phyloP scores from a whole-genome alignment of 2,113 vertebrate genomes.

The Gobius niger region DNA sequence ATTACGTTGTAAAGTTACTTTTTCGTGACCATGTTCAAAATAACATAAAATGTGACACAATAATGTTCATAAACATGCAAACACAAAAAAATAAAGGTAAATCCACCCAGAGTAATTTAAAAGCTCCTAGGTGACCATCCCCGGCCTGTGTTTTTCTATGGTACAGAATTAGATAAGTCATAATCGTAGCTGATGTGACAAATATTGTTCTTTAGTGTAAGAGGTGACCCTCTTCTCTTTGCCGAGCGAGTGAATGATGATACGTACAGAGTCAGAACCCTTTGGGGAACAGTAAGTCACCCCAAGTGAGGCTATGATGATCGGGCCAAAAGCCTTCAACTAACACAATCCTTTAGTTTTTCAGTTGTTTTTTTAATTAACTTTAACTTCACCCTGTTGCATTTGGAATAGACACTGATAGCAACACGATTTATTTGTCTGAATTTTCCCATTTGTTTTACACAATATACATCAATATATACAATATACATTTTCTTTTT shows the following conservation, averaged over 20 bases:
- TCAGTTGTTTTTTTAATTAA: not conserved
- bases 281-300: conserved; percentile 22
- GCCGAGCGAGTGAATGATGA: conserved; percentile 48
- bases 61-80: too few relatives aligned
- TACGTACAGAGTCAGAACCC: conserved; percentile 18
- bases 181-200: conserved; percentile 54
- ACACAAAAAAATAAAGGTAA: not conserved
- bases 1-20: too few relatives aligned
- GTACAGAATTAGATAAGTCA: conserved; percentile 17
- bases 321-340: conserved; percentile 11
- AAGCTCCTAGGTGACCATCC: conserved; percentile 17
- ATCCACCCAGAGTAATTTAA: not conserved
- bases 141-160: conserved; percentile 26
- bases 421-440: not conserved
- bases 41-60: too few relatives aligned
- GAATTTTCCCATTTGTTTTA: not conserved
- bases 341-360: too few relatives aligned
- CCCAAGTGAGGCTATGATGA: not conserved
- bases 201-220: conserved; percentile 41
- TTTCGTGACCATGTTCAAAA: too few relatives aligned
- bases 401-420: not conserved
- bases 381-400: not conserved
- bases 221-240: conserved; percentile 51
- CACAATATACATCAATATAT: too few relatives aligned
- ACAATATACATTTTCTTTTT: too few relatives aligned